These are phyloP conservation scores for Apotomis capreana DNA, from an alignment of 2,888 invertebrate species.

Conservation along the genomic window DNA sequence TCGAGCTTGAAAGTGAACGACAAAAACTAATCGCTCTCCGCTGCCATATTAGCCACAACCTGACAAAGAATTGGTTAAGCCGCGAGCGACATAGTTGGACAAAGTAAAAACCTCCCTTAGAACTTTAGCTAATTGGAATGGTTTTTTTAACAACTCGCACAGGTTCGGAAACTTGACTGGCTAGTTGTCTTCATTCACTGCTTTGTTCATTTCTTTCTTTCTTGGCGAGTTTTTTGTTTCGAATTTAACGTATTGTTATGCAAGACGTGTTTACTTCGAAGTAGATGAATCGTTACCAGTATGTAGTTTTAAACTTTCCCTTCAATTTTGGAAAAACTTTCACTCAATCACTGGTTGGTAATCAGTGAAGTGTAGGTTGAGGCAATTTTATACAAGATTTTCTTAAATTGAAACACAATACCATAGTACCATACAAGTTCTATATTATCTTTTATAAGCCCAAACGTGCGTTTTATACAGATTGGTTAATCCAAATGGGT, in stretches of 20 bases:
- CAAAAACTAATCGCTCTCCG: neutral
- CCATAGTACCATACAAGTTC: no score
- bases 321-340: no score
- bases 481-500: no score
- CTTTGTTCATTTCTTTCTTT: slow-evolving; percentile 1
- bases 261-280: neutral
- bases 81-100: slow-evolving; percentile 35
- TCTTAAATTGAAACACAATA: no score
- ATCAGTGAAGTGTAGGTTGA: no score
- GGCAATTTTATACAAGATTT: no score
- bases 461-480: no score
- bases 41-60: neutral
- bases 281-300: no score
- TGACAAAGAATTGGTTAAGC: slow-evolving; percentile 26
- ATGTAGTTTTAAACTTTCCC: no score
- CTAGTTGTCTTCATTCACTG: slow-evolving; percentile 30
- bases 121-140: slow-evolving; percentile 39
- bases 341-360: no score
- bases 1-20: neutral
- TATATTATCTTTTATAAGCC: no score
- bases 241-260: slow-evolving; percentile 10
- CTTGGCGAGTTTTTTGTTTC: neutral
- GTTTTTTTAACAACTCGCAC: slow-evolving; percentile 28
- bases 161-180: slow-evolving; percentile 27
- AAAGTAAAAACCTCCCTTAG: slow-evolving; percentile 37